Evolutionary conservation across 2,797 vertebrate species (phyloP).

Genomic region (Cyclura pinguis): DNA sequence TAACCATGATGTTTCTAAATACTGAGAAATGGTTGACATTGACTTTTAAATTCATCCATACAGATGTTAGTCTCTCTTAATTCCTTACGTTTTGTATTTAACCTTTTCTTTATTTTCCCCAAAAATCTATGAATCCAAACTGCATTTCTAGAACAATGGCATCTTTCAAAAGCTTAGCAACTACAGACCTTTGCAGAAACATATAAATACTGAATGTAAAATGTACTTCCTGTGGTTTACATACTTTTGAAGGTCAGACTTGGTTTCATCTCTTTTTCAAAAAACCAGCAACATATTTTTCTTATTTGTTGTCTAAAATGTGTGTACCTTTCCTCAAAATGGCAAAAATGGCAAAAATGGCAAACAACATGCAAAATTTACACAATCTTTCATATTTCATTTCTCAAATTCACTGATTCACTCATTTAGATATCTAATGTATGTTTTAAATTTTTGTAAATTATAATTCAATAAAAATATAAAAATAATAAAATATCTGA

Average conservation of each 20-base stretch:
- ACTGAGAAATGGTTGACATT: background rate
- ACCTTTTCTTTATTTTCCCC: background rate
- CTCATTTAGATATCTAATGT: no score
- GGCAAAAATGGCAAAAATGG: no score
- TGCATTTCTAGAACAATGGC: background rate
- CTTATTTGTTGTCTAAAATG: background rate
- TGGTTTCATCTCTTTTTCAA: background rate
- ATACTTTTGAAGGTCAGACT: background rate
- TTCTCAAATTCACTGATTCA: no score
- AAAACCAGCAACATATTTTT: background rate
- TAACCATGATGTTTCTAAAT: background rate
- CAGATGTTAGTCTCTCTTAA: background rate
- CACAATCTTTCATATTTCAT: background rate
- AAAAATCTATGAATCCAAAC: background rate
- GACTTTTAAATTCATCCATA: background rate
- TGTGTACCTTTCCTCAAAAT: background rate
- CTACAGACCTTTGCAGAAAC: background rate
- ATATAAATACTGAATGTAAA: background rate
- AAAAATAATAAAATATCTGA: background rate
- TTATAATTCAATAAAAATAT: no score
- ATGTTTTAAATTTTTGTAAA: no score
- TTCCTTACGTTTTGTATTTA: background rate
- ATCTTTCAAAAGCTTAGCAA: background rate
- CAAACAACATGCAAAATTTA: background rate
- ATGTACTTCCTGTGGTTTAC: background rate